A percentile compares a stretch with the other conserved stretches of the same genome.
These are phyloP conservation scores for Drosophila nikananu DNA, from an alignment of 1,140 invertebrate genomes.

Conservation along the genomic window DNA sequence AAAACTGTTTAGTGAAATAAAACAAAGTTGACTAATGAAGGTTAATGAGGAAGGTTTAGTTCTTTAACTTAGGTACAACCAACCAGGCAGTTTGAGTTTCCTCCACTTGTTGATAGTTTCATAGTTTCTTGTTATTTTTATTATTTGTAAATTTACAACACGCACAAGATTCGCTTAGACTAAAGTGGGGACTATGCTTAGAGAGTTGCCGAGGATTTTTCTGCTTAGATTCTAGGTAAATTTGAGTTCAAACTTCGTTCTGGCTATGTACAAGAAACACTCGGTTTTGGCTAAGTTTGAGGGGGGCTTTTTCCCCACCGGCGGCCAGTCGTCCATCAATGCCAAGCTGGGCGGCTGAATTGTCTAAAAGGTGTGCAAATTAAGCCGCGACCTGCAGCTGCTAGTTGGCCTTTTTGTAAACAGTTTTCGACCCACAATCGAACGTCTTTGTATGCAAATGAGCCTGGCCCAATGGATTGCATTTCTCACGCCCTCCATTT, in stretches of 20 bases:
- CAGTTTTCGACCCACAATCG: slow-evolving; percentile 59
- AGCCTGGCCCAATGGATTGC: slow-evolving; percentile 41
- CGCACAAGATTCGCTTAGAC: slow-evolving; percentile 72
- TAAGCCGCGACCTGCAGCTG: slow-evolving; percentile 20
- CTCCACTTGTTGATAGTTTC: slow-evolving; percentile 5
- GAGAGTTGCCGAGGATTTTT: slow-evolving; percentile 37
- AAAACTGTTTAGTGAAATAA: slow-evolving; percentile 20
- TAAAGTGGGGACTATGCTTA: slow-evolving; percentile 64
- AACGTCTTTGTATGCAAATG: slow-evolving; percentile 80
- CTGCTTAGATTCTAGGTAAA: slow-evolving; percentile 41
- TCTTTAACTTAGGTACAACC: slow-evolving; percentile 16
- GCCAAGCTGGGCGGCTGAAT: slow-evolving; percentile 31
- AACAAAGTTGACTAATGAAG: slow-evolving; percentile 36
- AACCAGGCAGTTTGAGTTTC: slow-evolving; percentile 2
- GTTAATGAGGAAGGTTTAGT: slow-evolving; percentile 45
- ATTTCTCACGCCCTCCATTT: slow-evolving; percentile 56
- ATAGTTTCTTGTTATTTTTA: slow-evolving; percentile 19
- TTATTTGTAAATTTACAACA: slow-evolving; percentile 70
- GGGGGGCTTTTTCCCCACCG: background rate
- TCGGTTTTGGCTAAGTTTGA: slow-evolving; percentile 48
- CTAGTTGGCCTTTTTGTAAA: slow-evolving; percentile 47
- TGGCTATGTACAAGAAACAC: slow-evolving; percentile 51
- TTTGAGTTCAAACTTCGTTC: slow-evolving; percentile 36
- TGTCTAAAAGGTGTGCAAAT: slow-evolving; percentile 23
- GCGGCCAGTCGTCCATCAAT: slow-evolving; percentile 41